Conservation (phyloP, 2,888 invertebrate species). For the Cheilosia grossa region DNA sequence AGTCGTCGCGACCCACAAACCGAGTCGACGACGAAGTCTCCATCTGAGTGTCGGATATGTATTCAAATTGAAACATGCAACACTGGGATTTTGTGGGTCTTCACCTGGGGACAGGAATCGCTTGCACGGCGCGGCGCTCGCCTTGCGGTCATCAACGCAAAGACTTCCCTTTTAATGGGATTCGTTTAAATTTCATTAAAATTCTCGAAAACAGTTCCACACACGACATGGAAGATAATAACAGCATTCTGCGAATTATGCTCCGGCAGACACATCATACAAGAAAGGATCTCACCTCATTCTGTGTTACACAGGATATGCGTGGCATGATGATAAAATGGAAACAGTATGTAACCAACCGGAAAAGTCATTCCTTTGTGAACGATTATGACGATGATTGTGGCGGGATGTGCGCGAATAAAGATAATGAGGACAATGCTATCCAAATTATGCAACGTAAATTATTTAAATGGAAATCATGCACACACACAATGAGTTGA, state of each 20-base stretch:
- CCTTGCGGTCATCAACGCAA: constrained; percentile 28
- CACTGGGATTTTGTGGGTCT: constrained; percentile 25
- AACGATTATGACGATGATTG: constrained; percentile 66
- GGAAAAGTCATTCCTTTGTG: constrained; percentile 66
- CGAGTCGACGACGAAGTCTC: neutral
- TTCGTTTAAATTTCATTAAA: constrained; percentile 59
- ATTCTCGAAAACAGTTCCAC: constrained; percentile 21
- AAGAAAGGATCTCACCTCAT: constrained; percentile 23
- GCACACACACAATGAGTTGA: constrained; percentile 8
- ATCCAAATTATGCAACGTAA: constrained; percentile 65
- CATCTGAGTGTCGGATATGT: constrained; percentile 3
- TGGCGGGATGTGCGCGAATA: constrained; percentile 34
- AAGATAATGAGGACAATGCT: constrained; percentile 66
- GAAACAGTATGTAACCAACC: constrained; percentile 65
- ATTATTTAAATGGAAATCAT: constrained; percentile 67
- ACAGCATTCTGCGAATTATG: constrained; percentile 16
- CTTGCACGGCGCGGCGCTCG: neutral
- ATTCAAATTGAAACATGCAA: constrained; percentile 52
- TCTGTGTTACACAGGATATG: constrained; percentile 40
- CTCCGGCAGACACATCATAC: constrained; percentile 2
- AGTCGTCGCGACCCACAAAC: constrained; percentile 38
- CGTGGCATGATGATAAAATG: constrained; percentile 50
- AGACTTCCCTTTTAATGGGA: constrained; percentile 28
- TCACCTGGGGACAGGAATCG: constrained; percentile 12
- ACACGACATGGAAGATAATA: constrained; percentile 45